A percentile compares a stretch with the other conserved stretches of the same genome.
Evolutionary conservation across 2,113 vertebrate species (phyloP).

Genomic region (Struthio camelus): DNA sequence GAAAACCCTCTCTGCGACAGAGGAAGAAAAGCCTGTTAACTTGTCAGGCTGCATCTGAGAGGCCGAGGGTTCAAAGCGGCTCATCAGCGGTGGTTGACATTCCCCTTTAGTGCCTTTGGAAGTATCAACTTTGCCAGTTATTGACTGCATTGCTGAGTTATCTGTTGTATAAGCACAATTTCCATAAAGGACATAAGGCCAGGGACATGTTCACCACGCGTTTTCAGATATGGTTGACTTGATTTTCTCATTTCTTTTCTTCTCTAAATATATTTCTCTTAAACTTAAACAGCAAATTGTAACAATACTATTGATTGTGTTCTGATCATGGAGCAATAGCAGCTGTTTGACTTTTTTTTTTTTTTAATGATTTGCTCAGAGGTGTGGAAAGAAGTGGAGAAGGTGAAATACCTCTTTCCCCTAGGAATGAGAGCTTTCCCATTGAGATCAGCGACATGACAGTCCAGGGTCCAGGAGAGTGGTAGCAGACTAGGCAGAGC

Average conservation of each 20-base stretch:
- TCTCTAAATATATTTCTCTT: slow-evolving; percentile 30
- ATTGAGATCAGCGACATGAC: fast-evolving
- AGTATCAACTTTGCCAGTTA: slow-evolving; percentile 72
- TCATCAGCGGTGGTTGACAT: slow-evolving; percentile 65
- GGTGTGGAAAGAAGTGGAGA: not conserved
- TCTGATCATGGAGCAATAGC: not conserved
- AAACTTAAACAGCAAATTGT: slow-evolving; percentile 33
- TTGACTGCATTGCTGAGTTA: slow-evolving; percentile 66
- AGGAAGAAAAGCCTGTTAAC: slow-evolving; percentile 59
- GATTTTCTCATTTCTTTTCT: slow-evolving; percentile 58
- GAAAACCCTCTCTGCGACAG: not conserved
- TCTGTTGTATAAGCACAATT: slow-evolving; percentile 74
- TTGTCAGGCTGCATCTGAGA: slow-evolving; percentile 57
- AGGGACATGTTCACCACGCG: slow-evolving; percentile 51
- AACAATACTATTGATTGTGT: slow-evolving; percentile 36
- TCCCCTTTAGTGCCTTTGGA: slow-evolving; percentile 67
- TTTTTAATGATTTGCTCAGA: slow-evolving; percentile 26
- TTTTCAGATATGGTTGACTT: slow-evolving; percentile 59
- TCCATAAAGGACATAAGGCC: slow-evolving; percentile 66
- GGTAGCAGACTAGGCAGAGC: not conserved
- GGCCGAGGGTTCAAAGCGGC: slow-evolving; percentile 60
- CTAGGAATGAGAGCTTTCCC: not conserved
- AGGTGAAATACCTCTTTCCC: not conserved
- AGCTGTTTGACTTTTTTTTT: not conserved
- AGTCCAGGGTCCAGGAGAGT: not conserved